These are phyloP conservation scores for Okapia johnstoni DNA, from an alignment of 2,113 vertebrate species.

Conservation along the genomic window DNA sequence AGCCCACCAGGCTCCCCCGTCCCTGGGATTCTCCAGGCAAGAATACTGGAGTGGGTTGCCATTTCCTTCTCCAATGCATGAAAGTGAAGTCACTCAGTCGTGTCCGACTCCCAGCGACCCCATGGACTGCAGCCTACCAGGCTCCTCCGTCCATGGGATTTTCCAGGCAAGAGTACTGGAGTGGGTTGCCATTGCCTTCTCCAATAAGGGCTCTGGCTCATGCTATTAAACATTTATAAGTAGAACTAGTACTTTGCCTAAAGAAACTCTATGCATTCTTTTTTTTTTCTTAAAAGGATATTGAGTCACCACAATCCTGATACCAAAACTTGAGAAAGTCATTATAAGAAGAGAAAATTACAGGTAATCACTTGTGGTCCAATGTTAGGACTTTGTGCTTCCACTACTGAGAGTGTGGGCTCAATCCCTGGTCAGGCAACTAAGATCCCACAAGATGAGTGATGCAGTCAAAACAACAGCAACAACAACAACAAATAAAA, in stretches of 20 bases:
- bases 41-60: background rate
- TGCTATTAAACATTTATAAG: background rate
- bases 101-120: no score
- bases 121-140: no score
- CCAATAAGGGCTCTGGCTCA: background rate
- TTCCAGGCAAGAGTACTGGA: no score
- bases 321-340: background rate
- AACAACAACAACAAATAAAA: background rate
- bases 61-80: background rate
- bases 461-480: background rate
- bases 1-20: background rate
- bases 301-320: background rate
- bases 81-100: no score
- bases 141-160: no score
- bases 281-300: background rate
- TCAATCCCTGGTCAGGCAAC: background rate
- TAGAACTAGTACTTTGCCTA: background rate
- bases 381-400: background rate
- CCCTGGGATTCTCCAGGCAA: background rate
- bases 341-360: background rate
- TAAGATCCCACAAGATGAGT: background rate
- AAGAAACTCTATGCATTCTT: accelerated
- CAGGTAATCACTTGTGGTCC: background rate
- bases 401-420: background rate
- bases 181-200: no score